Evolutionary conservation across 1,140 invertebrate species (phyloP).

Genomic region (Trichogramma pretiosum): DNA sequence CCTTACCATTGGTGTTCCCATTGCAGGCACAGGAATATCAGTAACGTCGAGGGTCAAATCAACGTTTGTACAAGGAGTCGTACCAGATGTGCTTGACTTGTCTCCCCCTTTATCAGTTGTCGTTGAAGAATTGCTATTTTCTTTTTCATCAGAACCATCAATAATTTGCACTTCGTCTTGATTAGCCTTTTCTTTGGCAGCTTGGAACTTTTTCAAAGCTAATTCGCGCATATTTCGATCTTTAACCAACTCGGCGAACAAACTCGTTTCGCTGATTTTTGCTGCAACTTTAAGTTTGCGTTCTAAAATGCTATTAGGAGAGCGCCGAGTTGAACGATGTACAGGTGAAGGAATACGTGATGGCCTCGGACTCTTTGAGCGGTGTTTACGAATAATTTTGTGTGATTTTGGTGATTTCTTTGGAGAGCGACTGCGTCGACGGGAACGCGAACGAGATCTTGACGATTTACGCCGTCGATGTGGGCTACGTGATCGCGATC

Average conservation of each 20-base stretch:
- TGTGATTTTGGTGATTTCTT: constrained; percentile 39
- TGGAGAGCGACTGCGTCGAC: constrained; percentile 36
- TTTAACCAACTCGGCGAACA: constrained; percentile 81
- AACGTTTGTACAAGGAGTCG: constrained; percentile 11
- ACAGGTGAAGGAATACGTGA: constrained; percentile 39
- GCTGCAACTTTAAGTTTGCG: constrained; percentile 51
- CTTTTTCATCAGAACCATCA: constrained; percentile 38
- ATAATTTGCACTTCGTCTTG: constrained; percentile 43
- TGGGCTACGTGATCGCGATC: constrained; percentile 40
- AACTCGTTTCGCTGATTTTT: constrained; percentile 73
- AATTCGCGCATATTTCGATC: constrained; percentile 70
- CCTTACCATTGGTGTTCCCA: neutral
- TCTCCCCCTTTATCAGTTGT: constrained; percentile 45
- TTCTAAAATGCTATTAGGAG: constrained; percentile 41
- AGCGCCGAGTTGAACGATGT: constrained; percentile 33
- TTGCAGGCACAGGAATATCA: constrained; percentile 51
- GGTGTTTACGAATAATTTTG: constrained; percentile 37
- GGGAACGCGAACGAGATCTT: constrained; percentile 38
- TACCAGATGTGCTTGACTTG: constrained; percentile 9
- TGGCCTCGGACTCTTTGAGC: constrained; percentile 38
- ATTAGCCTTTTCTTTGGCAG: constrained; percentile 38
- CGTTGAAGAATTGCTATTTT: constrained; percentile 22
- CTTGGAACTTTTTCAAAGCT: constrained; percentile 59
- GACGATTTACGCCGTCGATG: constrained; percentile 36
- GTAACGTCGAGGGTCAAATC: constrained; percentile 41